Conservation (phyloP, 2,113 vertebrate genomes). For the Lamprotornis superbus region DNA sequence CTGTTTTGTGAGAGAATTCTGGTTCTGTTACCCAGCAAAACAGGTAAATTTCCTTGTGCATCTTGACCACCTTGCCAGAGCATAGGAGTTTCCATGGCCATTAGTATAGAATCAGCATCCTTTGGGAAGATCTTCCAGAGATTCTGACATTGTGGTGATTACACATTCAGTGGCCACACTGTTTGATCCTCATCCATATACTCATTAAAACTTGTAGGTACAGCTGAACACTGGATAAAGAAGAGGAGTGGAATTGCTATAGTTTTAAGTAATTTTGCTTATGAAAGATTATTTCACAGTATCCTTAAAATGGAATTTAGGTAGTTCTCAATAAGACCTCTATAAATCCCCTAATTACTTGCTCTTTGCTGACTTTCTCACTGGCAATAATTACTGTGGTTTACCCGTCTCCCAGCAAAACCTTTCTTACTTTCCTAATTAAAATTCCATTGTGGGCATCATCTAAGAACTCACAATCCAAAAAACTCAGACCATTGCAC, state of each 20-base stretch:
- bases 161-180: background rate
- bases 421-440: conserved; percentile 34
- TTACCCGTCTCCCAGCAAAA: conserved; percentile 20
- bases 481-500: conserved; percentile 36
- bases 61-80: background rate
- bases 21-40: background rate
- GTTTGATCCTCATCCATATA: background rate
- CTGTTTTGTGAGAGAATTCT: background rate
- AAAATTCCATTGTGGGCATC: conserved; percentile 54
- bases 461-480: background rate
- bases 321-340: background rate
- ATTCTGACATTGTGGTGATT: background rate
- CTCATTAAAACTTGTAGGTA: background rate
- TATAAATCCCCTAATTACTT: background rate
- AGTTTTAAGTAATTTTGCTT: background rate
- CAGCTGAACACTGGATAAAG: background rate
- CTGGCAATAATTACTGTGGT: background rate
- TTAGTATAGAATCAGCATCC: background rate
- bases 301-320: background rate
- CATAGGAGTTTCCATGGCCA: background rate
- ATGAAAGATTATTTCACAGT: background rate
- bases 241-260: background rate
- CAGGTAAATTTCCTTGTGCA: background rate
- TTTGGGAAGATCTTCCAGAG: background rate
- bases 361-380: conserved; percentile 32